Base-by-base conservation (phyloP, 2,888 invertebrate species). In the Sarcophaga subvicina region DNA sequence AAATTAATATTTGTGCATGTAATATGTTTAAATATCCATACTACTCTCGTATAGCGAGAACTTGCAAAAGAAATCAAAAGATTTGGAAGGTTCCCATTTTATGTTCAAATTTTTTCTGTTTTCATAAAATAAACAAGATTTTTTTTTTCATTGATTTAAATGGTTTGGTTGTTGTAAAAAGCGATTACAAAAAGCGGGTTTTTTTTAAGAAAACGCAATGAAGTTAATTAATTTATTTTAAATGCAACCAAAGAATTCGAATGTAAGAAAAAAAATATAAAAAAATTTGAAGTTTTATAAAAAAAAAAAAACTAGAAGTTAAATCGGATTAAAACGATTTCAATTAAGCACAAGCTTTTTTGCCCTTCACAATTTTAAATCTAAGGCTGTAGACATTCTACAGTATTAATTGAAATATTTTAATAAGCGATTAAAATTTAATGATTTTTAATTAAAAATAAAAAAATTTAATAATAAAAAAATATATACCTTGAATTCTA, bases 201-300 rank as follows among this genome's bases (percentile, higher is more conserved):
- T 67, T 80, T 37, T 37, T 37, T 10, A 10, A 37, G 37, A 37
- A 76, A 80, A 54, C 67, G 17, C 12, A 54, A 37, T 37, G 37
- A 76, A 76, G 80, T 85, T 80, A 85, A 80, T 85, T 71, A 80
- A 70, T 69, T 78, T 47, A 81, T 67, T 86, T 66, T 37, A 69
- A 72, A 78, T 54, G 12, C 62, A 64, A 49, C 60, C 27, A 62
- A 69, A 17, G 37, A 62, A 80, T 67, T 77, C 22, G 14, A 67
- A 49, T 70, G 49, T 71, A 69, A 66, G 64, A 70, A 49, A 63
- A 60, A 71, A 63, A 77, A 79, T 69, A 62, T 75, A 75, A 73
- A 27, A 76, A 69, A 84, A 80, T 76, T 80, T 80, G 66, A 76
- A 63, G 70, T 79, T 84, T 75, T 47, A 60, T 79, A 66, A 75